phyloP scores from a whole-genome alignment of 2,113 vertebrate genomes.

The Archilochus colubris region DNA sequence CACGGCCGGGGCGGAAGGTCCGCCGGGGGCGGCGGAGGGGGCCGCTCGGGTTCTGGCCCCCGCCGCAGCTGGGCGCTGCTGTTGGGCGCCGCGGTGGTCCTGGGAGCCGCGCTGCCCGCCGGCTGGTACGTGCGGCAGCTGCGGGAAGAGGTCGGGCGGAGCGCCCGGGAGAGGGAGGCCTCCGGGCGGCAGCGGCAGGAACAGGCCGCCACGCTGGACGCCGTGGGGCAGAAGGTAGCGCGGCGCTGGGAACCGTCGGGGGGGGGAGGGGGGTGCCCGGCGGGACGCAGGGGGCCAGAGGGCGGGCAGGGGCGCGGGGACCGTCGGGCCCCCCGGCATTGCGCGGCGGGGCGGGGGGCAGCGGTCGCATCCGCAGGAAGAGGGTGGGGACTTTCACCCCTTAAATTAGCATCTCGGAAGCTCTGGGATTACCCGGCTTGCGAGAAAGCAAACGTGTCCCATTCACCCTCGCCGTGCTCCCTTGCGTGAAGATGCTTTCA shows the following conservation, averaged over 20 bases:
- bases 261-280: neutral
- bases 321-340: neutral
- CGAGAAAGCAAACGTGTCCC: neutral
- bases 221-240: constrained; percentile 73
- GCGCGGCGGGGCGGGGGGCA: neutral
- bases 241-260: neutral
- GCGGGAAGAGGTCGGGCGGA: constrained; percentile 72
- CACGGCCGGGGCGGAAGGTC: constrained; percentile 54
- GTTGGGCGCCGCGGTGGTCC: constrained; percentile 58
- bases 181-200: constrained; percentile 66
- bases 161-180: constrained; percentile 69
- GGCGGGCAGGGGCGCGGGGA: neutral
- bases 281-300: neutral
- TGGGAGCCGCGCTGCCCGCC: constrained; percentile 61
- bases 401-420: neutral
- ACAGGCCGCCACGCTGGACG: constrained; percentile 64
- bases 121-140: constrained; percentile 73
- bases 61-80: constrained; percentile 49
- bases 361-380: neutral
- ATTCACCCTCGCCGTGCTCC: neutral
- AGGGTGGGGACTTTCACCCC: rapidly evolving
- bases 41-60: constrained; percentile 6
- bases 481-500: neutral
- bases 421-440: neutral
- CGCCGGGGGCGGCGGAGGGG: neutral